Conservation (phyloP, 1,140 invertebrate species). For the Tetranychus urticae region DNA sequence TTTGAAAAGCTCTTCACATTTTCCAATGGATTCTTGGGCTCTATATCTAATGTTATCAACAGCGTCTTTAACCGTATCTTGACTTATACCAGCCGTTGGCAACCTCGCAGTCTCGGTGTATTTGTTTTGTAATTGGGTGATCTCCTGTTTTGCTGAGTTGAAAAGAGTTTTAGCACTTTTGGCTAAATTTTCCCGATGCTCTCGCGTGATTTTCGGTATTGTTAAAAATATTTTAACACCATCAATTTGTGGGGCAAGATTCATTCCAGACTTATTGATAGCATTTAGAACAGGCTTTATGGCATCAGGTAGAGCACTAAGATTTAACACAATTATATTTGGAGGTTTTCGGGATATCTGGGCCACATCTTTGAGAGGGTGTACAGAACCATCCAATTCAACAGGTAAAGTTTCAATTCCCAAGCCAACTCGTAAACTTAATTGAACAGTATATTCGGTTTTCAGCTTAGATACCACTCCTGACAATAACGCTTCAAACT, state of each 20-base stretch:
- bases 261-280: slow-evolving; percentile 32
- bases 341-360: not conserved
- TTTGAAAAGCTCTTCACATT: not conserved
- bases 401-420: slow-evolving; percentile 2
- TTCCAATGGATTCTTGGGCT: not conserved
- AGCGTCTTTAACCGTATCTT: slow-evolving; percentile 30
- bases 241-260: slow-evolving; percentile 81
- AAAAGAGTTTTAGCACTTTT: slow-evolving; percentile 64
- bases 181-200: slow-evolving; percentile 58
- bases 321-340: slow-evolving; percentile 3
- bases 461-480: slow-evolving; percentile 1
- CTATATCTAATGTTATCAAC: not conserved
- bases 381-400: slow-evolving; percentile 1
- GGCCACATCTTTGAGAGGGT: slow-evolving; percentile 4
- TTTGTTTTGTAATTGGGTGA: slow-evolving; percentile 53
- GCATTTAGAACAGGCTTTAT: slow-evolving; percentile 3
- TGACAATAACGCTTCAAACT: not conserved
- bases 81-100: slow-evolving; percentile 21
- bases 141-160: slow-evolving; percentile 45
- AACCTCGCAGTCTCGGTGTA: slow-evolving; percentile 41
- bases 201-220: slow-evolving; percentile 71
- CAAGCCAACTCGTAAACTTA: not conserved
- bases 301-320: slow-evolving; percentile 3
- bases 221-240: slow-evolving; percentile 65
- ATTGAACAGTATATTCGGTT: not conserved